Evolutionary conservation across 2,888 invertebrate species (phyloP).

Genomic region (Drosophila hamatofila): DNA sequence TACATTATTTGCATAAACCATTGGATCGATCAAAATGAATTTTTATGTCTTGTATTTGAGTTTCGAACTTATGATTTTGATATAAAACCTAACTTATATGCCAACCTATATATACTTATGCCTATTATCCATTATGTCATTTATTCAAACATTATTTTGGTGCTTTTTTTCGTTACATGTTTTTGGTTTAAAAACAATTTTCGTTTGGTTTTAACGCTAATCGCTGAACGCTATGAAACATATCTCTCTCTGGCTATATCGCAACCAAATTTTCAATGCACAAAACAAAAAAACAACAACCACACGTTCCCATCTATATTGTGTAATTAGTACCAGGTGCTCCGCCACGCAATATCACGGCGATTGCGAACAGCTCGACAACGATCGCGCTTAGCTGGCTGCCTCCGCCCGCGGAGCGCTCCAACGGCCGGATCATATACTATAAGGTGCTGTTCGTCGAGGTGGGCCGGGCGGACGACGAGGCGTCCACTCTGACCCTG

Average conservation of each 20-base stretch:
- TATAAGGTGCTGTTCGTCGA: constrained; percentile 97
- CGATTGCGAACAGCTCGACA: constrained; percentile 94
- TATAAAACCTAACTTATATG: constrained; percentile 29
- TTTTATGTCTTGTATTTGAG: constrained; percentile 56
- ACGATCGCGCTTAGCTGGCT: constrained; percentile 96
- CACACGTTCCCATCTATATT: constrained; percentile 82
- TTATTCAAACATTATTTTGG: constrained; percentile 49
- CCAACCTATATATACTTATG: constrained; percentile 39
- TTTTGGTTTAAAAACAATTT: constrained; percentile 63
- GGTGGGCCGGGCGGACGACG: constrained; percentile 93
- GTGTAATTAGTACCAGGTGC: constrained; percentile 95
- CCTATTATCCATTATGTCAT: constrained; percentile 56
- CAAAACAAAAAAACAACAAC: constrained; percentile 56
- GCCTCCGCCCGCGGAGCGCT: constrained; percentile 95
- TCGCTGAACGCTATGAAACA: constrained; percentile 73
- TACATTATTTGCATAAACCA: constrained; percentile 85
- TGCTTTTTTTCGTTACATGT: constrained; percentile 81
- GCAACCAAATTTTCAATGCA: constrained; percentile 52
- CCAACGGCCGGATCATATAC: constrained; percentile 97
- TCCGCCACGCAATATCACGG: constrained; percentile 97
- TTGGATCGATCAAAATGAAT: constrained; percentile 69
- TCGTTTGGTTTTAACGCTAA: constrained; percentile 63
- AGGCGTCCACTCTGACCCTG: constrained; percentile 92
- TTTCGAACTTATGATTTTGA: constrained; percentile 41
- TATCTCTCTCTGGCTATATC: constrained; percentile 52